phyloP scores from a whole-genome alignment of 2,113 vertebrate species.

The Damaliscus lunatus region DNA sequence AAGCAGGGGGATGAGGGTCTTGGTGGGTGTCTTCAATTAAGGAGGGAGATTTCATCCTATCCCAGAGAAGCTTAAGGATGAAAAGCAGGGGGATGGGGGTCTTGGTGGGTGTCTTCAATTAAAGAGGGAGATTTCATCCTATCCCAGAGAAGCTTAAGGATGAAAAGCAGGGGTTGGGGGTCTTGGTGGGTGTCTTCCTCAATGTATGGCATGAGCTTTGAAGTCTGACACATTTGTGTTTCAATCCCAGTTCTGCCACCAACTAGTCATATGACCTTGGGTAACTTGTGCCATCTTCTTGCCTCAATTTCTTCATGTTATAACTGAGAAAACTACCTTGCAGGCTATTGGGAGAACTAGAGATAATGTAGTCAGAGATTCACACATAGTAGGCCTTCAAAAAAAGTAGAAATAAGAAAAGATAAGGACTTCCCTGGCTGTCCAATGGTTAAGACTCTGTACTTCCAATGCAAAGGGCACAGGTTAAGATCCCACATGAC shows the following conservation, averaged over 20 bases:
- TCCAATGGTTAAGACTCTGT: not conserved
- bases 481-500: not conserved
- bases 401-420: conserved; percentile 24
- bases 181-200: not conserved
- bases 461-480: not conserved
- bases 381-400: not conserved
- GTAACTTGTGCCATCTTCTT: not conserved
- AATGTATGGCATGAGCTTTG: not conserved
- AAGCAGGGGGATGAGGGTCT: too few relatives aligned
- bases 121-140: not conserved
- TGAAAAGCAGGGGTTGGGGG: not conserved
- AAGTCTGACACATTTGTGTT: not conserved
- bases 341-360: not conserved
- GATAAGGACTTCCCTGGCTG: not conserved
- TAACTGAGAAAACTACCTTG: not conserved
- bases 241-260: not conserved
- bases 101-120: not conserved
- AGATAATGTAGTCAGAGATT: not conserved
- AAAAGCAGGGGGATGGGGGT: not conserved
- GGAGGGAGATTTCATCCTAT: not conserved
- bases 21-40: not conserved
- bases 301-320: not conserved
- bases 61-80: not conserved
- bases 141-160: not conserved
- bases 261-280: not conserved